Base-by-base conservation (phyloP, 1,140 invertebrate genomes). In the Coboldia fuscipes region DNA sequence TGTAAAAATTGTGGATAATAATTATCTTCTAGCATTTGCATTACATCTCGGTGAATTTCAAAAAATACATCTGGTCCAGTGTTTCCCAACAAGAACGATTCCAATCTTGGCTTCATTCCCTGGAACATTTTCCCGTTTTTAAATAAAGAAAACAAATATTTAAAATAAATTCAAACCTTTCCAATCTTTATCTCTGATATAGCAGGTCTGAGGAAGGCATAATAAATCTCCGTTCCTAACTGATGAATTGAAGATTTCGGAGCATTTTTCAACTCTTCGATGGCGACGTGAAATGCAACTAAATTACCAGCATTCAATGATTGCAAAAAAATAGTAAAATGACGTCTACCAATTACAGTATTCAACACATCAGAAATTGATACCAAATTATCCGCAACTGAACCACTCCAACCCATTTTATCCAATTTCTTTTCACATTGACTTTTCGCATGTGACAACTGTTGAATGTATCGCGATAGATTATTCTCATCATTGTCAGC, bases 1-100 rank as follows among this genome's bases (percentile, higher is more conserved):
- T 84, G 66, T 26, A 90, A 60, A 52, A 90, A 92, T 0, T 80
- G 75, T 20, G 81, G 72, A 58, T 89, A 92, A 56, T 88, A 81
- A 47, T 85, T 80, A 34, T 85, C 74, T 52, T 89, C 77, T 9
- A 90, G 60, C 0, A 71, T 70, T 44, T 73, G 68, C 15, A 80
- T 66, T 8, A 89, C 73, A 40, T 70, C 68, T 20, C 78, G 69
- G 51, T 88, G 84, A 3, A 85, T 78, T 48, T 83, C 75, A 45
- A 76, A 83, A 57, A 89, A 88, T 16, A 86, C 78, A 54, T 85
- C 80, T 28, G 81, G 83, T 4, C 83, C 84, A 2, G 51, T 42
- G 47, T 75, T 79, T 21, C 83, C 84, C 28, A 85, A 51, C 33
- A 92, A 58, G 57, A 89, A 92, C 17, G 72, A 66, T 49, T 90